Percentiles rank a stretch among this genome's conserved stretches.
Evolutionary conservation across 1,140 invertebrate genomes (phyloP).

Genomic region (Probaryconus sp.): DNA sequence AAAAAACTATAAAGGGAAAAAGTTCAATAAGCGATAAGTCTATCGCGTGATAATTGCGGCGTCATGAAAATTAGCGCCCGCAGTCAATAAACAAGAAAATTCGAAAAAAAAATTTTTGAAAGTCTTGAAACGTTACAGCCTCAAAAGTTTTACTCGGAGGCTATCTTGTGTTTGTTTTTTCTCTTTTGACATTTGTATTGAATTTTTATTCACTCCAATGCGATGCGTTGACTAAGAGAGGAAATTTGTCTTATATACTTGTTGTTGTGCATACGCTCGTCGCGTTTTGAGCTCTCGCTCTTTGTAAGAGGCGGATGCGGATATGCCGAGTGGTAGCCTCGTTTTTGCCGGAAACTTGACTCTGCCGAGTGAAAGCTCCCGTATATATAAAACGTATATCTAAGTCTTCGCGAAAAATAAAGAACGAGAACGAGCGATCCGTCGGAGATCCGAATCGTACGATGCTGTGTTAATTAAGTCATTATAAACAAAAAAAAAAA

Average conservation of each 20-base stretch:
- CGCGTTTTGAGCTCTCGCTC: constrained; percentile 57
- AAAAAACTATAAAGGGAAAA: too few species aligned
- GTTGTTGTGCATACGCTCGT: constrained; percentile 59
- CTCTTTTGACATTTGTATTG: too few species aligned
- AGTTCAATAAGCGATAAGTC: constrained; percentile 55
- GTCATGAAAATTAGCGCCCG: constrained; percentile 64
- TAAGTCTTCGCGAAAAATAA: constrained; percentile 45
- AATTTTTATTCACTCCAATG: too few species aligned
- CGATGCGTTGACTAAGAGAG: constrained; percentile 53
- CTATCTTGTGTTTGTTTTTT: constrained; percentile 19
- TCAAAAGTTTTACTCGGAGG: constrained; percentile 16
- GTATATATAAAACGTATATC: constrained; percentile 24
- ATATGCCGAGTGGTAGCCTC: constrained; percentile 57
- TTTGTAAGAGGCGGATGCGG: constrained; percentile 61
- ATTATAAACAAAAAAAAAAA: too few species aligned
- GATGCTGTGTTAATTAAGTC: constrained; percentile 79
- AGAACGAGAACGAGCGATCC: constrained; percentile 51
- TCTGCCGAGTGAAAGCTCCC: constrained; percentile 51
- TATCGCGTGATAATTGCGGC: constrained; percentile 72
- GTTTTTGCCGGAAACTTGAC: constrained; percentile 57
- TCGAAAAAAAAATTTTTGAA: background rate
- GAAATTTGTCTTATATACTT: constrained; percentile 60
- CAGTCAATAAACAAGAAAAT: constrained; percentile 49
- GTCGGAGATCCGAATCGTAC: constrained; percentile 69
- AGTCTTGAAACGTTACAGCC: constrained; percentile 10